phyloP scores from a whole-genome alignment of 2,888 invertebrate genomes.

The Drosophila monieri region DNA sequence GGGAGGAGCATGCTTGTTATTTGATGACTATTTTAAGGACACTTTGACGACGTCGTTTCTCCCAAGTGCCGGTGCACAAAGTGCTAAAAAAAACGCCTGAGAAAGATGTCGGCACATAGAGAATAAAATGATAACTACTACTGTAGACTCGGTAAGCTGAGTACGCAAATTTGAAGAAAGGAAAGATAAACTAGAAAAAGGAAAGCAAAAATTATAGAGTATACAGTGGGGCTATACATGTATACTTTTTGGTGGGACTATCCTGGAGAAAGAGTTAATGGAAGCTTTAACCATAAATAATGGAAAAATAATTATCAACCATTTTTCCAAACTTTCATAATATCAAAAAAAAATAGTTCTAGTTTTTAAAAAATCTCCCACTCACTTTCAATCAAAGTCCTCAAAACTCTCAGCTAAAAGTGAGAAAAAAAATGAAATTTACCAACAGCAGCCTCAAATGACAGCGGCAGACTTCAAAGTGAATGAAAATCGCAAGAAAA shows the following conservation, averaged over 20 bases:
- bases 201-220: background rate
- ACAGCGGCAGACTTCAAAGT: constrained; percentile 67
- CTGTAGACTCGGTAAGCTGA: constrained; percentile 29
- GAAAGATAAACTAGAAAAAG: constrained; percentile 11
- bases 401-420: constrained; percentile 1
- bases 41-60: constrained; percentile 54
- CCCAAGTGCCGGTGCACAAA: constrained; percentile 41
- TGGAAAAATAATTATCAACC: too few species aligned
- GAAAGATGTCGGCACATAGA: constrained; percentile 23
- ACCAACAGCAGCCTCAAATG: constrained; percentile 30
- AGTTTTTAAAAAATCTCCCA: background rate
- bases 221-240: background rate
- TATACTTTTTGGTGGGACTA: background rate
- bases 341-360: background rate
- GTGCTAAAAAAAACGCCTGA: constrained; percentile 15
- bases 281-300: too few species aligned
- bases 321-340: background rate
- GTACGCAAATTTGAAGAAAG: constrained; percentile 45
- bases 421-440: constrained; percentile 26
- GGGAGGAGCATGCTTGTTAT: constrained; percentile 55
- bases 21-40: constrained; percentile 65
- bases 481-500: constrained; percentile 59
- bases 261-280: too few species aligned
- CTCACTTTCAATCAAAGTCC: constrained; percentile 20
- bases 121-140: constrained; percentile 29